Evolutionary conservation across 1,140 invertebrate species (phyloP), one percentile per base, ranked within the genome.

Genomic region (Ostrea edulis): DNA sequence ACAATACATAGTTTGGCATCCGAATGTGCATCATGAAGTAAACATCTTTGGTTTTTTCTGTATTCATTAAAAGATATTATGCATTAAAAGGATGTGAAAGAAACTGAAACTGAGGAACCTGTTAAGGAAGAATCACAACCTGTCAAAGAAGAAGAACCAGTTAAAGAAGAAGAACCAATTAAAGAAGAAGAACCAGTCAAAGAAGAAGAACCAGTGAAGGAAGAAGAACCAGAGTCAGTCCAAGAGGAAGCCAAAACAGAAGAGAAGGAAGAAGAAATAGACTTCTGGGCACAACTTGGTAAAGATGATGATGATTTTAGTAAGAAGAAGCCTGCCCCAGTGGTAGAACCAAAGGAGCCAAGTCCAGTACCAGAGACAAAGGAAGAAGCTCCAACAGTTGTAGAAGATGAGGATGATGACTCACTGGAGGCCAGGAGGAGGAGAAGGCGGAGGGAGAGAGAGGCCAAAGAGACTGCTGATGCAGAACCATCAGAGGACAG

Each of bases 221-320:
- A 71, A 14, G 68, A 71, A 25, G 68, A 71, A 71, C 29, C 68
- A 71, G 65, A 71, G 9, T 8, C 65, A 71, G 68, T 35, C 68
- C 35, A 71, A 71, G 22, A 25, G 29, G 68, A 71, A 2, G 25
- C 9, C 8, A 35, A 71, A 35, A 35, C 22, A 29, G 55, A 62
- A n/a, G 55, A 62, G 55, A 62, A 62, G 55, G 55, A 62, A 20
- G 68, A 71, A 71, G 68, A 71, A 71, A 14, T 71, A 29, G 68
- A 71, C 29, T 71, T 71, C 29, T 71, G 68, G 68, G 68, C 68
- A 71, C 68, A 71, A 25, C 25, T 71, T 71, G 68, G 68, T 35
- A 71, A 71, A 71, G 68, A 71, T 71, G 68, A 71, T 71, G 68
- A 71, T 44, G 68, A 71, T 71, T 29, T 71, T 71, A 25, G 68